These are phyloP conservation scores for Channa argus DNA, from an alignment of 2,113 vertebrate species.

Conservation along the genomic window DNA sequence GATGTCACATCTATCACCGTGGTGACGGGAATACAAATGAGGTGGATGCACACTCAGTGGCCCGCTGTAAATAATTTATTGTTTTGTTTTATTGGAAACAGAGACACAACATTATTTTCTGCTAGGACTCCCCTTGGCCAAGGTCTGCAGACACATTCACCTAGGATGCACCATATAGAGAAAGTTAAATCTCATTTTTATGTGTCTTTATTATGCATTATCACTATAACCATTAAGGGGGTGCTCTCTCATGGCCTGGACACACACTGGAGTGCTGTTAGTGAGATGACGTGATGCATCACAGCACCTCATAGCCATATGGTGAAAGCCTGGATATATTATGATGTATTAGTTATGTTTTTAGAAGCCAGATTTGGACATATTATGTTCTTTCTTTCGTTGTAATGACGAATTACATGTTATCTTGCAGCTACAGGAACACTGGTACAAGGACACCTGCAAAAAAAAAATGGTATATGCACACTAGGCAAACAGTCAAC, in stretches of 20 bases:
- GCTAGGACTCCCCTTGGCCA: conserved; percentile 74
- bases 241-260: conserved; percentile 49
- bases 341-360: conserved; percentile 58
- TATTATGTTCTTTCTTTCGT: conserved; percentile 40
- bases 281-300: conserved; percentile 47
- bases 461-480: conserved; percentile 42
- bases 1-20: conserved; percentile 81
- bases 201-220: conserved; percentile 69
- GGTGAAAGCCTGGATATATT: conserved; percentile 48
- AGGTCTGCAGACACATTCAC: conserved; percentile 76
- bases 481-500: conserved; percentile 33
- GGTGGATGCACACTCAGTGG: conserved; percentile 73
- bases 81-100: conserved; percentile 82
- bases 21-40: conserved; percentile 79
- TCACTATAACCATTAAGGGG: conserved; percentile 55
- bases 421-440: conserved; percentile 41
- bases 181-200: conserved; percentile 58
- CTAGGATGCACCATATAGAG: conserved; percentile 50
- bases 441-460: conserved; percentile 15
- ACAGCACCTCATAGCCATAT: conserved; percentile 51
- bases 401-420: conserved; percentile 46
- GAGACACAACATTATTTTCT: conserved; percentile 78
- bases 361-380: conserved; percentile 39
- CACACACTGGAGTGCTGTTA: conserved; percentile 67
- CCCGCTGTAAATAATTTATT: conserved; percentile 83